phyloP scores from a whole-genome alignment of 1,140 invertebrate species.

The Brachionus koreanus region DNA sequence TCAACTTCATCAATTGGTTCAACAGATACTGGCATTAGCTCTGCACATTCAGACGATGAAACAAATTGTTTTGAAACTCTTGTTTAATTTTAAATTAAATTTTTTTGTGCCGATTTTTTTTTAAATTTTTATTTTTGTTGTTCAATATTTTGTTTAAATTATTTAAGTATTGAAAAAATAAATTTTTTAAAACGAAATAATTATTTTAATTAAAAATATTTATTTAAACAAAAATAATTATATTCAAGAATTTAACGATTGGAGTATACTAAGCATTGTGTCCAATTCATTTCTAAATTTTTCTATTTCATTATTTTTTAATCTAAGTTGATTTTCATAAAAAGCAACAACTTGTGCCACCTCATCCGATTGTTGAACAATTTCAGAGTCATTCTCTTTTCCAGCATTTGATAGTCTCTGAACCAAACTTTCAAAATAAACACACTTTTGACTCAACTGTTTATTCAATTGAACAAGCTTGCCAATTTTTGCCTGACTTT shows the following conservation, averaged over 20 bases:
- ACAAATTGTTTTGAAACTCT: slow-evolving; percentile 20
- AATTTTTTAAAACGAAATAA: no score
- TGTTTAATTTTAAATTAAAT: background rate
- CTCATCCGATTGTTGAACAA: background rate
- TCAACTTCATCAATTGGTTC: slow-evolving; percentile 12
- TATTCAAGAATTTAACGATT: background rate
- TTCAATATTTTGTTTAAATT: no score
- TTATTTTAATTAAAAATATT: no score
- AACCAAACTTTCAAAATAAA: background rate
- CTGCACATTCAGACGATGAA: background rate
- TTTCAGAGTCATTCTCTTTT: background rate
- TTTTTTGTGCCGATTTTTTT: background rate
- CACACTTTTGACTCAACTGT: background rate
- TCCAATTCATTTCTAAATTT: slow-evolving; percentile 26
- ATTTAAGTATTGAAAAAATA: no score
- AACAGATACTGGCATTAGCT: slow-evolving; percentile 27
- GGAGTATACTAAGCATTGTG: background rate
- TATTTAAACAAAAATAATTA: background rate
- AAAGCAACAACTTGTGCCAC: background rate
- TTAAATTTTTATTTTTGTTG: no score
- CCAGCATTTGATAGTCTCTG: background rate
- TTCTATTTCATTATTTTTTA: slow-evolving; percentile 28
- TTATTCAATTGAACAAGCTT: background rate
- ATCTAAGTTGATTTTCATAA: background rate
- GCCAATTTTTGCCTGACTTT: background rate